These are phyloP conservation scores for Promerops cafer DNA, from an alignment of 2,113 vertebrate species.

Conservation along the genomic window DNA sequence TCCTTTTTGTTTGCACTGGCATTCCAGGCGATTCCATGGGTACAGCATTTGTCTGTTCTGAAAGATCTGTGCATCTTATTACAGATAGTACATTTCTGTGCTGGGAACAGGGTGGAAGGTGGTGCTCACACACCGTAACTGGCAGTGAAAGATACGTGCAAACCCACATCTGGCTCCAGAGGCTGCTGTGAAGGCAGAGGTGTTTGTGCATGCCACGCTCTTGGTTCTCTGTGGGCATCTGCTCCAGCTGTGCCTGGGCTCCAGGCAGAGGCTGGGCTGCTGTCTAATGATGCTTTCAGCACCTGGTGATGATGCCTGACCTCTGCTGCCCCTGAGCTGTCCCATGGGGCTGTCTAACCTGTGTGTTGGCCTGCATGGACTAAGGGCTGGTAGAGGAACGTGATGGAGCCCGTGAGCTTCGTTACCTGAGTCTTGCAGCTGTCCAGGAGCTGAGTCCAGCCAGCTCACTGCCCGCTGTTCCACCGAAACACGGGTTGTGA, in stretches of 20 bases:
- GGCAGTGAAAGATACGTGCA: accelerated
- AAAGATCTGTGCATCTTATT: accelerated
- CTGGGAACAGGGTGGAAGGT: background rate
- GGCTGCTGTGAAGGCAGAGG: background rate
- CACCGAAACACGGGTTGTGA: background rate
- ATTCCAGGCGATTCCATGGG: background rate
- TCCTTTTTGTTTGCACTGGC: background rate
- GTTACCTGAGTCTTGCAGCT: background rate
- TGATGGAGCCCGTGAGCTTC: background rate
- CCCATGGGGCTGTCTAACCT: background rate
- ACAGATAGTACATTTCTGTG: accelerated
- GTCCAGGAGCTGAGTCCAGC: background rate
- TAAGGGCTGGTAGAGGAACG: background rate
- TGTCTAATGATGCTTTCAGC: background rate
- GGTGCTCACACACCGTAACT: accelerated
- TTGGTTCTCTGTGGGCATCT: background rate
- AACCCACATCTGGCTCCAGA: background rate
- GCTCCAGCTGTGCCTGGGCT: background rate
- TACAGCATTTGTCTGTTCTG: background rate
- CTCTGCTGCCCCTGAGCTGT: background rate
- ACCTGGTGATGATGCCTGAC: background rate
- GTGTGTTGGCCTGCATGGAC: background rate
- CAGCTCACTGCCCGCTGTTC: background rate
- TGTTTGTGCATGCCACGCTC: background rate
- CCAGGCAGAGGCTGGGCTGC: background rate